phyloP scores from a whole-genome alignment of 35 echinoderm and acorn worm species.

The Ophiothrix spiculata region DNA sequence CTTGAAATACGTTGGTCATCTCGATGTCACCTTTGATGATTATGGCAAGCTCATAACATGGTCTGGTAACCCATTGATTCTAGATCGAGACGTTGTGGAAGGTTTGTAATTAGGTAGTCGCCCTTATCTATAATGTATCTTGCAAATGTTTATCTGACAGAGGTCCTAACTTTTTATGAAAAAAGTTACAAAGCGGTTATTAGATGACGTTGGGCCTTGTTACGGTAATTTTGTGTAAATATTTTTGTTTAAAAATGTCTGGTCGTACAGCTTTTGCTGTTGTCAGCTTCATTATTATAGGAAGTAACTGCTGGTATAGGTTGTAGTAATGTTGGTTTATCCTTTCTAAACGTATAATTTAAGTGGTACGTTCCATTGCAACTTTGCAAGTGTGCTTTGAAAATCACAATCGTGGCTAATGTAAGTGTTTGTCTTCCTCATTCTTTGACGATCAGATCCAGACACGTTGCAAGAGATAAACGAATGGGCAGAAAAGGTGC shows the following conservation, averaged over 20 bases:
- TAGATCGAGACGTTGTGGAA: neutral
- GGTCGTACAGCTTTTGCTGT: no score
- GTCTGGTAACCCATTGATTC: neutral
- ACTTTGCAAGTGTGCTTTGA: neutral
- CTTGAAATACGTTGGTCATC: neutral
- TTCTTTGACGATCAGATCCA: neutral
- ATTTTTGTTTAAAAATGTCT: neutral
- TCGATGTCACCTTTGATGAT: neutral
- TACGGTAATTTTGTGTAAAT: neutral
- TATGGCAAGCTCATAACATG: neutral
- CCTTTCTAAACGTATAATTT: no score
- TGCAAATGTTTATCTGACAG: neutral
- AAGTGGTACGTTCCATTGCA: neutral
- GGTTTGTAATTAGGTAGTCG: neutral
- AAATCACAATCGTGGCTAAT: neutral
- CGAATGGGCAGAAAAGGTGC: neutral
- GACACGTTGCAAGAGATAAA: neutral
- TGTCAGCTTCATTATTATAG: no score
- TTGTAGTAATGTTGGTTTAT: neutral
- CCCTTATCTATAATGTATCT: no score
- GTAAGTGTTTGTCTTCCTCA: neutral
- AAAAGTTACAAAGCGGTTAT: neutral
- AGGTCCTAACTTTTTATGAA: neutral
- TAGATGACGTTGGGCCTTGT: neutral
- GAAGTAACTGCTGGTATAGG: neutral